phyloP scores from a whole-genome alignment of 2,113 vertebrate species.

The Leucopternis melanops region DNA sequence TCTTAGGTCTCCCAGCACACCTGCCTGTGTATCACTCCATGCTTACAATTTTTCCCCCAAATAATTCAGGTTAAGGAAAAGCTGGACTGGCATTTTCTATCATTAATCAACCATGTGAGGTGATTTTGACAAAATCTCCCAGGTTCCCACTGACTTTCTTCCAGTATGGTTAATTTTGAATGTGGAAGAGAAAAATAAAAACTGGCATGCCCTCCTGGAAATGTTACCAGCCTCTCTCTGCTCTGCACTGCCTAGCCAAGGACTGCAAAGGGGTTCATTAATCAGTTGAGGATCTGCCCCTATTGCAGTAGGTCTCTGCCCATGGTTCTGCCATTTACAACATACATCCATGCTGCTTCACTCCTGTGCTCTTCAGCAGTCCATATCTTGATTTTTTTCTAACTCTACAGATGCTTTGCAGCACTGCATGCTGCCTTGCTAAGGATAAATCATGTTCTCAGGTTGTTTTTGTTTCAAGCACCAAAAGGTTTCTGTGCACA shows the following conservation, averaged over 20 bases:
- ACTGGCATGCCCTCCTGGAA: not conserved
- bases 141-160: not conserved
- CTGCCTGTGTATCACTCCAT: not conserved
- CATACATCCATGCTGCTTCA: not conserved
- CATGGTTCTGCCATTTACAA: not conserved
- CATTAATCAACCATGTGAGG: not conserved
- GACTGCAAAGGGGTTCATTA: not conserved
- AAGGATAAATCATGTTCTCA: slow-evolving; percentile 12
- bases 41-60: not conserved
- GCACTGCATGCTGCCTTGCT: not conserved
- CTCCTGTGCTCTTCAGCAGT: not conserved
- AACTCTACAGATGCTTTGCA: not conserved
- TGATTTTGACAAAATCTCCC: not conserved
- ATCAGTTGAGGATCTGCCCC: not conserved
- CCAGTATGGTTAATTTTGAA: not conserved
- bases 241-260: not conserved
- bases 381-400: not conserved
- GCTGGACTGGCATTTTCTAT: accelerated
- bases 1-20: not conserved
- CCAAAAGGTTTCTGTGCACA: not conserved
- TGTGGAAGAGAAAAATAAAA: not conserved
- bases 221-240: not conserved
- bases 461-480: not conserved
- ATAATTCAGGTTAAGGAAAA: not conserved
- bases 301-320: not conserved